phyloP scores from a whole-genome alignment of 2,113 vertebrate genomes.

The Thunnus thynnus region DNA sequence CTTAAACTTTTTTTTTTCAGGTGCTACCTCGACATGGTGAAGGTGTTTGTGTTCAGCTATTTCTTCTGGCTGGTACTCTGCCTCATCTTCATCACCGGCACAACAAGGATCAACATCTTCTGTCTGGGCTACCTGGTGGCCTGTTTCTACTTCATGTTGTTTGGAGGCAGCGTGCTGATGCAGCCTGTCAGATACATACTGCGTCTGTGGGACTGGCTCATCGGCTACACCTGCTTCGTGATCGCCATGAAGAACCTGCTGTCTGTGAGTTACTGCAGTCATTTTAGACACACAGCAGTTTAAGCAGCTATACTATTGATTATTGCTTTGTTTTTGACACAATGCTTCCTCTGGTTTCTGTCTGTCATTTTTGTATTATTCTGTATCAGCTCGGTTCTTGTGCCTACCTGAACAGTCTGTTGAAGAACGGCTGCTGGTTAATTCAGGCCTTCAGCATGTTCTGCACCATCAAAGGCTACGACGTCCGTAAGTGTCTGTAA shows the following conservation, averaged over 20 bases:
- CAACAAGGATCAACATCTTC: conserved; percentile 81
- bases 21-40: conserved; percentile 85
- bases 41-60: conserved; percentile 84
- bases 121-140: conserved; percentile 86
- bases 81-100: conserved; percentile 88
- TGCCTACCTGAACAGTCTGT: conserved; percentile 79
- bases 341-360: not conserved
- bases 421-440: conserved; percentile 84
- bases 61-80: conserved; percentile 89
- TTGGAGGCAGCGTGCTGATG: conserved; percentile 82
- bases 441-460: conserved; percentile 85
- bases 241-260: conserved; percentile 86
- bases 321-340: no score
- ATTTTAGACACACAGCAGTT: not conserved
- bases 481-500: conserved; percentile 75
- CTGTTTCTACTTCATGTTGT: conserved; percentile 87
- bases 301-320: not conserved
- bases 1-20: conserved; percentile 54
- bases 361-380: not conserved
- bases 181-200: conserved; percentile 83
- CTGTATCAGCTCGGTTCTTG: conserved; percentile 80
- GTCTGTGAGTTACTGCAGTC: conserved; percentile 66
- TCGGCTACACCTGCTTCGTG: conserved; percentile 82
- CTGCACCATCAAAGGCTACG: conserved; percentile 85
- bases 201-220: conserved; percentile 82